phyloP scores from a whole-genome alignment of 2,797 vertebrate genomes.

The Chanos chanos region DNA sequence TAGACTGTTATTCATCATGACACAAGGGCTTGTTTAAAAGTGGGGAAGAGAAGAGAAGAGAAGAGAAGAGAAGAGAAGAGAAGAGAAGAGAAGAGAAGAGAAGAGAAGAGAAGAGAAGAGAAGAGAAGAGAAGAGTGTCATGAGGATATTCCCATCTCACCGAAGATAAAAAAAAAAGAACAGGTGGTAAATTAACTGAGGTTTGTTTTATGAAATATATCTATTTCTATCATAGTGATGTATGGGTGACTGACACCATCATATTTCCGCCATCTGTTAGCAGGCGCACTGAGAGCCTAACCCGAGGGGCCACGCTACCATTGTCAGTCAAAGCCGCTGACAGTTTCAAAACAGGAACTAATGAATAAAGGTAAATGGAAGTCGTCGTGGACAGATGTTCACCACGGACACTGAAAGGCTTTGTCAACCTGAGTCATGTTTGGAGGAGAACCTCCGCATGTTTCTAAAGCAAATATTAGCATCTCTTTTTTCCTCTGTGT shows the following conservation, averaged over 20 bases:
- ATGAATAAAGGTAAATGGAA: slow-evolving; percentile 41
- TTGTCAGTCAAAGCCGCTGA: not conserved
- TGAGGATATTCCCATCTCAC: no score
- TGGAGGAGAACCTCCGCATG: slow-evolving; percentile 42
- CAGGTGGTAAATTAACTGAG: no score
- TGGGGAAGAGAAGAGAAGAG: slow-evolving; percentile 6
- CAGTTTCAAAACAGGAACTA: slow-evolving; percentile 19
- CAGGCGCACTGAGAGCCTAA: slow-evolving; percentile 34
- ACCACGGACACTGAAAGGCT: not conserved
- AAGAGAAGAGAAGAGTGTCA: slow-evolving; percentile 3
- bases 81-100: not conserved
- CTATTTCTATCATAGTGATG: no score
- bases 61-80: not conserved
- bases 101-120: slow-evolving; percentile 16
- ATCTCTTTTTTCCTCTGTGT: slow-evolving; percentile 50
- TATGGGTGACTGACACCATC: not conserved
- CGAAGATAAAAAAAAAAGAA: no score
- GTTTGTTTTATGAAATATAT: no score
- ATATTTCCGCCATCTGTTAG: slow-evolving; percentile 48
- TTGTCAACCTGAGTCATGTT: slow-evolving; percentile 16
- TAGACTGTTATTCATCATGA: slow-evolving; percentile 36
- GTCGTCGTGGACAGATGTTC: slow-evolving; percentile 46
- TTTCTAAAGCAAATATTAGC: slow-evolving; percentile 48
- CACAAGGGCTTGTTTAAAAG: slow-evolving; percentile 37
- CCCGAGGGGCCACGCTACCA: not conserved